phyloP scores from a whole-genome alignment of 2,888 invertebrate species.

The Parascotia fuliginaria region DNA sequence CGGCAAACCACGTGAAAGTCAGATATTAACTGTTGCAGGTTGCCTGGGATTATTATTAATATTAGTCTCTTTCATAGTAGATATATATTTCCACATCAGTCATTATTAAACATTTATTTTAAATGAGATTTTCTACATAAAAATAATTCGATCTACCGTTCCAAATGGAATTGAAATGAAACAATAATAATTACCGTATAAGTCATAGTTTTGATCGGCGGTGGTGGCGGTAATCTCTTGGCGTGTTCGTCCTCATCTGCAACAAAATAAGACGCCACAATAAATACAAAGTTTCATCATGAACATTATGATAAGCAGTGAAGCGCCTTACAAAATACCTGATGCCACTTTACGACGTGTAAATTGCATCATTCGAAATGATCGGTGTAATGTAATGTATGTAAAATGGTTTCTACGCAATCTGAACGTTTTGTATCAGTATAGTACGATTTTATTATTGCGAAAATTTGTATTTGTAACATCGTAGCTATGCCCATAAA shows the following conservation, averaged over 20 bases:
- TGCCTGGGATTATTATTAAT: too few species aligned
- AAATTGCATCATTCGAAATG: slow-evolving; percentile 25
- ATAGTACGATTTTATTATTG: slow-evolving; percentile 24
- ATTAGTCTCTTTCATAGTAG: too few species aligned
- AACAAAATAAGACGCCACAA: slow-evolving; percentile 51
- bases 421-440: slow-evolving; percentile 17
- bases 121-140: too few species aligned
- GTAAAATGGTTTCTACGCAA: slow-evolving; percentile 31
- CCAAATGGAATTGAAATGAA: too few species aligned
- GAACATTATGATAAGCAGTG: background rate
- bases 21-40: too few species aligned
- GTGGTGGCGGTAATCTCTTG: slow-evolving; percentile 87
- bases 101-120: too few species aligned
- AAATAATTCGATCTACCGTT: too few species aligned
- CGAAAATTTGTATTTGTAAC: slow-evolving; percentile 14
- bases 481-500: background rate
- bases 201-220: slow-evolving; percentile 91
- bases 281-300: background rate
- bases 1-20: too few species aligned
- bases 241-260: slow-evolving; percentile 88
- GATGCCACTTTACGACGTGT: slow-evolving; percentile 8
- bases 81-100: too few species aligned
- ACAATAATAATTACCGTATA: slow-evolving; percentile 90
- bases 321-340: slow-evolving; percentile 34
- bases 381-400: slow-evolving; percentile 5